Evolutionary conservation across 1,140 invertebrate genomes (phyloP).

Genomic region (Bombus soroeensis): DNA sequence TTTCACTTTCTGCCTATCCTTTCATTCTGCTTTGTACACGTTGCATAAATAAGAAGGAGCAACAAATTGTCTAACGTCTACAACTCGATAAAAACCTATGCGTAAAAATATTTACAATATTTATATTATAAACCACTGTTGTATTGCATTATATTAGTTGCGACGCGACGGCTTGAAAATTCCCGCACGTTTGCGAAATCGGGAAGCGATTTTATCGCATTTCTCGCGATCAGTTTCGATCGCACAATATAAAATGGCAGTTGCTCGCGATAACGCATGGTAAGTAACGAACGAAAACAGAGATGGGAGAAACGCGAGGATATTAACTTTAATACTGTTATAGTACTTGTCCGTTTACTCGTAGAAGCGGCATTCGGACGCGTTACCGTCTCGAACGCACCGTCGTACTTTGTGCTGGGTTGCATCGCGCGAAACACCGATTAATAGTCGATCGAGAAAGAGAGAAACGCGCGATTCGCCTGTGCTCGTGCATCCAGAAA

Average conservation of each 20-base stretch:
- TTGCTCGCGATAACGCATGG: constrained; percentile 72
- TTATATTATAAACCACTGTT: constrained; percentile 74
- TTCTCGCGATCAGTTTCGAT: constrained; percentile 14
- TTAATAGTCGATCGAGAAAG: too few relatives aligned
- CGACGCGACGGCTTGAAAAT: constrained; percentile 9
- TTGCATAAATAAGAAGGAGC: constrained; percentile 74
- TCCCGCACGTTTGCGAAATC: neutral
- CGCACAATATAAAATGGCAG: constrained; percentile 77
- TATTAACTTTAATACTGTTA: constrained; percentile 80
- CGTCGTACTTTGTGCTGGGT: neutral
- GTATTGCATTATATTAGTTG: constrained; percentile 64
- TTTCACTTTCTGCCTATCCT: constrained; percentile 4
- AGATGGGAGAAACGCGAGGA: constrained; percentile 67
- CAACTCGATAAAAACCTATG: constrained; percentile 75
- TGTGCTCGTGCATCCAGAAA: neutral
- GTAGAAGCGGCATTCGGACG: neutral
- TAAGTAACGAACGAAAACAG: constrained; percentile 67
- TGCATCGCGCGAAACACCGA: too few relatives aligned
- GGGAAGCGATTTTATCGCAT: constrained; percentile 23
- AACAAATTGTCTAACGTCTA: constrained; percentile 67
- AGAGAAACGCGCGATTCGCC: too few relatives aligned
- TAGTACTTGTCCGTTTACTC: constrained; percentile 62
- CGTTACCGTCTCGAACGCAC: neutral
- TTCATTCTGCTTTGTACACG: constrained; percentile 47
- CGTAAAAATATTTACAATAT: constrained; percentile 78